Conservation (phyloP, 1,140 invertebrate species). For the Drosophila pandora region DNA sequence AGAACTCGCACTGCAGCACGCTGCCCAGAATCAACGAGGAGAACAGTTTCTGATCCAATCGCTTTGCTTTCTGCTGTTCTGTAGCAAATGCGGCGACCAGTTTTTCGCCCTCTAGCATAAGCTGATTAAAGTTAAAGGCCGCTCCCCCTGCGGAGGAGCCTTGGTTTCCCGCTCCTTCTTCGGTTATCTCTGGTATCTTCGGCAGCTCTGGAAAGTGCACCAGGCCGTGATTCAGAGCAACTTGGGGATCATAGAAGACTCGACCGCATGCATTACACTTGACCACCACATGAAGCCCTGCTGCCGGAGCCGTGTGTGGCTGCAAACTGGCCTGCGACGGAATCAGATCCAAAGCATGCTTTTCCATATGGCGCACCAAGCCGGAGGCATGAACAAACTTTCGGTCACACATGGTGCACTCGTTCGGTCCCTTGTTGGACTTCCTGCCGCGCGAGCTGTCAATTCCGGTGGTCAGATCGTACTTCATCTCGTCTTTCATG, state of each 20-base stretch:
- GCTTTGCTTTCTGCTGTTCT: neutral
- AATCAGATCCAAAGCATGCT: conserved; percentile 74
- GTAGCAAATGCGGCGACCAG: neutral
- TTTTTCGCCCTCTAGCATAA: conserved; percentile 17
- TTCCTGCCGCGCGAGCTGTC: conserved; percentile 45
- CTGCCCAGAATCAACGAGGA: conserved; percentile 62
- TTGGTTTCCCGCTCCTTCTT: neutral
- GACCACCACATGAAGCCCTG: conserved; percentile 50
- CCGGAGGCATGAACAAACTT: conserved; percentile 81
- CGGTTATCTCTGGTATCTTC: no score
- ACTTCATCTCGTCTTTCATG: conserved; percentile 77
- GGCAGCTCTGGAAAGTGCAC: conserved; percentile 29
- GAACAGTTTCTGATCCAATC: conserved; percentile 2
- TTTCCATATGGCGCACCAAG: conserved; percentile 79
- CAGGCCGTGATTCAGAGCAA: conserved; percentile 52
- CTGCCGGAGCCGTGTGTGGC: conserved; percentile 6
- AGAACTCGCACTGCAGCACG: conserved; percentile 86
- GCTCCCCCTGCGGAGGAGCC: neutral
- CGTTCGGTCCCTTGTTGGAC: conserved; percentile 53
- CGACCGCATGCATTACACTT: conserved; percentile 72
- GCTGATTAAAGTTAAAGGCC: neutral
- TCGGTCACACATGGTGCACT: conserved; percentile 78
- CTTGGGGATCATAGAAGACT: conserved; percentile 57
- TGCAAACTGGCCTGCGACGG: conserved; percentile 36
- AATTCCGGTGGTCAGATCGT: conserved; percentile 50